Evolutionary conservation across 2,113 vertebrate genomes (phyloP), one percentile per base, ranked within the genome.

Genomic region (Myrmophylax atrothorax): DNA sequence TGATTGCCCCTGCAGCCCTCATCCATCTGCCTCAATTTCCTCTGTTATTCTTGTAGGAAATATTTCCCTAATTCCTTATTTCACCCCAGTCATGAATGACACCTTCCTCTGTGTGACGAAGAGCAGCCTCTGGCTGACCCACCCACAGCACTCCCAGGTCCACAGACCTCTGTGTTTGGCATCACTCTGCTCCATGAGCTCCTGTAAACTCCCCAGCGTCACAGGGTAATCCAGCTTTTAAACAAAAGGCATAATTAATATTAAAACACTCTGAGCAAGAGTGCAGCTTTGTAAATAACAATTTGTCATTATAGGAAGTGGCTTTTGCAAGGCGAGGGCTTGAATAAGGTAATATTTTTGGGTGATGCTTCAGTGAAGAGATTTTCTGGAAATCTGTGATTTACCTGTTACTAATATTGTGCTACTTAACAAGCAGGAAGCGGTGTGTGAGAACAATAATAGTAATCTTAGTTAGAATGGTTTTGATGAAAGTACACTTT

Each of bases 401-500:
- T 95, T 96, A 96, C 96, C 93, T 96, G 85, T 92, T 96, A 82
- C 68, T 90, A 63, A 86, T 89, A 85, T 67, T 64, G 52, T 64
- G 62, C 55, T 73, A 58, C 78, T 78, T 90, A 94, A 77, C 28
- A 83, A 96, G 91, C 23, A 62, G 86, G 81, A 84, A 90, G 89
- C 17, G 24, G 72, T 75, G 35, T 9, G 3, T 90, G 87, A 60
- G 67, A 91, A 92, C 91, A 97, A 97, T 89, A 92, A 97, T 69
- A 72, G 89, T 93, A 93, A 94, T 97, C 97, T 97, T 94, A 97
- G 96, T 94, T 91, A 88, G 93, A 97, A 97, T 96, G 87, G 95
- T 92, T 98, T 96, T 97, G 95, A 97, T 96, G 97, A 97, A 98
- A 97, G 97, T 96, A 97, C 96, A 90, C 97, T 98, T 97, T 98